These are phyloP conservation scores for Pseudotriccus pelzelni DNA, from an alignment of 2,797 vertebrate species.

Conservation along the genomic window DNA sequence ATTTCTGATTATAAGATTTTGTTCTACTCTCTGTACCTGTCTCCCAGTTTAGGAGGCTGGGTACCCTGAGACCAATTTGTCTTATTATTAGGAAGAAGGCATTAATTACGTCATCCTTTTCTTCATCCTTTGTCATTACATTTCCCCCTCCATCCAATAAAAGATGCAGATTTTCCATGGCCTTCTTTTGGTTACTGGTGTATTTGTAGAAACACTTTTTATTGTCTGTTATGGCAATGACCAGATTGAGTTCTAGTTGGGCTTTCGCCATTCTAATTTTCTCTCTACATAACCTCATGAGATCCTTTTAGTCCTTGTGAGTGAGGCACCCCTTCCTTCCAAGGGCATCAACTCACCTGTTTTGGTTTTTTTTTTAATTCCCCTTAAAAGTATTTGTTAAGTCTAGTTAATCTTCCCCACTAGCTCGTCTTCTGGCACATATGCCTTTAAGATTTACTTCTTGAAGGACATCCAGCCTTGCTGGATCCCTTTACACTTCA, in stretches of 20 bases:
- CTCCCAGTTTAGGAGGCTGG: background rate
- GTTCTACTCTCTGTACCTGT: background rate
- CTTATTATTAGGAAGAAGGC: background rate
- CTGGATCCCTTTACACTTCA: background rate
- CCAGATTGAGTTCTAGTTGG: background rate
- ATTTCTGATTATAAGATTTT: background rate
- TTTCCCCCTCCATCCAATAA: background rate
- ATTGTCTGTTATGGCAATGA: background rate
- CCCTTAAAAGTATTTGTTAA: background rate
- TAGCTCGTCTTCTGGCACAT: accelerated
- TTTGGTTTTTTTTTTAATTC: background rate
- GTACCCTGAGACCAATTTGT: background rate
- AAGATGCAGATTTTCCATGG: background rate
- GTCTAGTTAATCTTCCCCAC: background rate
- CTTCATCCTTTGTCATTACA: background rate
- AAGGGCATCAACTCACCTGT: background rate
- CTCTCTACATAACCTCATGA: background rate
- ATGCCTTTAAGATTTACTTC: background rate
- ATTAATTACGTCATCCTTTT: background rate
- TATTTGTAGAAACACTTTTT: background rate
- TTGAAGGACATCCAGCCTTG: background rate
- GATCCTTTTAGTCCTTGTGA: background rate
- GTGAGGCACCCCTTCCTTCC: background rate
- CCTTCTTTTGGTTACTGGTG: background rate
- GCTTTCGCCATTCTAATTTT: background rate